These are phyloP conservation scores for Pachypeltis micranthus DNA, from an alignment of 1,140 invertebrate genomes.

Conservation along the genomic window DNA sequence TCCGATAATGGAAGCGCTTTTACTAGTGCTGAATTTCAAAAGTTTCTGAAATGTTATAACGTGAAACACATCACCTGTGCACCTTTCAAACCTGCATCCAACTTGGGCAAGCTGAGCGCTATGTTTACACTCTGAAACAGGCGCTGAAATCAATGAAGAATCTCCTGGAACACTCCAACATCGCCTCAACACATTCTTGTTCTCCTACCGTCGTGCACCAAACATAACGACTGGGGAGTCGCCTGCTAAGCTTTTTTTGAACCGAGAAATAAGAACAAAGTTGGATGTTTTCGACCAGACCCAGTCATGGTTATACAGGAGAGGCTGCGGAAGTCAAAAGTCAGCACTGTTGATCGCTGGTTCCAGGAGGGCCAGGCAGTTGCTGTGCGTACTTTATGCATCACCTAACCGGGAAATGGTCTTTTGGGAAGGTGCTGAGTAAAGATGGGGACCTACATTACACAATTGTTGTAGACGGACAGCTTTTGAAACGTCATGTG, in stretches of 20 bases:
- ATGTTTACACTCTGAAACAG: slow-evolving; percentile 26
- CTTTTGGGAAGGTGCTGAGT: neutral
- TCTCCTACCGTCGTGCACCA: slow-evolving; percentile 21
- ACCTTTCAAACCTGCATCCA: slow-evolving; percentile 24
- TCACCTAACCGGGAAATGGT: slow-evolving; percentile 9
- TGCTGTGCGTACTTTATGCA: neutral
- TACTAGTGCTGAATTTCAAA: slow-evolving; percentile 25
- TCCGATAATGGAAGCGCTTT: slow-evolving; percentile 30
- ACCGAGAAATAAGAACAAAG: slow-evolving; percentile 16
- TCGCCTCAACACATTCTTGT: slow-evolving; percentile 22
- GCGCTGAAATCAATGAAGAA: slow-evolving; percentile 15
- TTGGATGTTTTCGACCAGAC: slow-evolving; percentile 1
- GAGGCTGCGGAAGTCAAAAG: neutral
- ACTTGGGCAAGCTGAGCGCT: slow-evolving; percentile 27
- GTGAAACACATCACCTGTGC: slow-evolving; percentile 24
- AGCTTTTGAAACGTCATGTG: neutral
- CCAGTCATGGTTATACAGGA: neutral
- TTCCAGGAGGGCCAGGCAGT: neutral
- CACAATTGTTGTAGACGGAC: neutral
- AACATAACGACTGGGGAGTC: slow-evolving; percentile 6
- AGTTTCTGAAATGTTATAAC: slow-evolving; percentile 23
- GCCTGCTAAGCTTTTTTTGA: slow-evolving; percentile 19
- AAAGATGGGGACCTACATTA: neutral
- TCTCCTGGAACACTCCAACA: slow-evolving; percentile 10
- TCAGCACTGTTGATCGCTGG: too few relatives aligned